These are phyloP conservation scores for Carcinoscorpius rotundicauda DNA, from an alignment of 1,140 invertebrate genomes.

Conservation along the genomic window DNA sequence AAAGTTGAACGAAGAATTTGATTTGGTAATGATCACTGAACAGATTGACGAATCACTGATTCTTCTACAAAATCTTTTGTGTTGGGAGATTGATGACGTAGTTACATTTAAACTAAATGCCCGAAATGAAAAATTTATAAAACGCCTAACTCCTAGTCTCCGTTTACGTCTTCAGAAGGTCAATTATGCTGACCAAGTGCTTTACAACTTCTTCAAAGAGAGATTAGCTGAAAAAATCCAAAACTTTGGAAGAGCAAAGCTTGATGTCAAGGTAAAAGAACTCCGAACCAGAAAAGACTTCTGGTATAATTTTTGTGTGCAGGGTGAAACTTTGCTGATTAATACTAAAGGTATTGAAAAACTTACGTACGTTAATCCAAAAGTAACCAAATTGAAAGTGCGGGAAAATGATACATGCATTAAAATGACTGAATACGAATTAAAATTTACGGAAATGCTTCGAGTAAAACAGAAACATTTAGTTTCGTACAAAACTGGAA, in stretches of 20 bases:
- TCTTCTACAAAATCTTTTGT: constrained; percentile 24
- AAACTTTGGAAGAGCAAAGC: constrained; percentile 24
- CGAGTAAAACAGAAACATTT: too few species aligned
- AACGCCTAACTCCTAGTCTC: constrained; percentile 10
- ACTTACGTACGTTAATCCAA: too few species aligned
- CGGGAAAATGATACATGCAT: too few species aligned
- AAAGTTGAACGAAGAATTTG: constrained; percentile 23
- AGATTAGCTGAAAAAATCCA: constrained; percentile 27
- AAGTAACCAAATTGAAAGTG: too few species aligned
- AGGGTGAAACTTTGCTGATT: too few species aligned
- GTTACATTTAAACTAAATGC: constrained; percentile 25
- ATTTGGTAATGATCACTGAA: constrained; percentile 27
- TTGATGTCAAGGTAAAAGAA: too few species aligned
- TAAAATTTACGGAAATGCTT: too few species aligned
- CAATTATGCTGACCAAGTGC: constrained; percentile 27
- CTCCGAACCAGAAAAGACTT: too few species aligned
- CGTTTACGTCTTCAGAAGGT: constrained; percentile 18
- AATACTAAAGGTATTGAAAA: too few species aligned
- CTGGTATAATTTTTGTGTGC: too few species aligned
- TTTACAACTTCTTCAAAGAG: constrained; percentile 30
- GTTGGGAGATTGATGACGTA: constrained; percentile 28
- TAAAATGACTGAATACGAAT: too few species aligned
- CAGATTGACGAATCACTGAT: constrained; percentile 27
- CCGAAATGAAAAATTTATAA: constrained; percentile 13
- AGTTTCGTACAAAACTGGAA: too few species aligned